Conservation (phyloP, 2,888 invertebrate species). For the Melikaiella ostensackeni region DNA sequence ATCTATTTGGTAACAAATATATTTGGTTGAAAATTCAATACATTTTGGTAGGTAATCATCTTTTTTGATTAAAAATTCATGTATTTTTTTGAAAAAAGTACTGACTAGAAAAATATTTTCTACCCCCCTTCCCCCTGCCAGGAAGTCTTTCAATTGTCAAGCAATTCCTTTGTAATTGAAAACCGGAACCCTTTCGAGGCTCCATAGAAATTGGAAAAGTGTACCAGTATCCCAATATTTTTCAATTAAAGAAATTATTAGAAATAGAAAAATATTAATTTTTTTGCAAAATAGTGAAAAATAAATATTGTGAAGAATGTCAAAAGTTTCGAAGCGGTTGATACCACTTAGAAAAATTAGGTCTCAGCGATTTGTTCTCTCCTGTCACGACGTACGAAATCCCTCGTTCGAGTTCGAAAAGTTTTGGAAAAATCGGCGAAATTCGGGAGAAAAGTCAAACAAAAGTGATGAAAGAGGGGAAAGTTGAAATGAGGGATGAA, state of each 20-base stretch:
- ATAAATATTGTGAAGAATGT: neutral
- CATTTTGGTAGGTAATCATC: too few relatives aligned
- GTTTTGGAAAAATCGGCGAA: neutral
- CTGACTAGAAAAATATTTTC: neutral
- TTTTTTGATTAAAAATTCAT: too few relatives aligned
- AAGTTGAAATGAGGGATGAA: neutral
- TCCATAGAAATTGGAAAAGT: neutral
- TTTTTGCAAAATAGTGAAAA: neutral
- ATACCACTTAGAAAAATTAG: neutral
- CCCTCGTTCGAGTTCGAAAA: slow-evolving; percentile 20
- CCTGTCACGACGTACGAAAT: slow-evolving; percentile 17
- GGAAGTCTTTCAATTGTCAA: neutral
- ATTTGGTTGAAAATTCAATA: too few relatives aligned
- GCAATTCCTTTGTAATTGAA: neutral
- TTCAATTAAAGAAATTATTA: too few relatives aligned
- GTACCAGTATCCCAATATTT: neutral
- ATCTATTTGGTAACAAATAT: too few relatives aligned
- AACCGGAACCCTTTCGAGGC: neutral
- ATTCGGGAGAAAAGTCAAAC: neutral
- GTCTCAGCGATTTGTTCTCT: neutral
- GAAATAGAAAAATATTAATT: neutral
- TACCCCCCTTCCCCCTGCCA: neutral
- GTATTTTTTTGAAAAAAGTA: too few relatives aligned
- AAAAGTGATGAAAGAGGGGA: neutral
- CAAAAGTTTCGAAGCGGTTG: neutral